Evolutionary conservation across 2,113 vertebrate species (phyloP), one percentile per base, ranked within the genome.

Genomic region (Gymnogyps californianus): DNA sequence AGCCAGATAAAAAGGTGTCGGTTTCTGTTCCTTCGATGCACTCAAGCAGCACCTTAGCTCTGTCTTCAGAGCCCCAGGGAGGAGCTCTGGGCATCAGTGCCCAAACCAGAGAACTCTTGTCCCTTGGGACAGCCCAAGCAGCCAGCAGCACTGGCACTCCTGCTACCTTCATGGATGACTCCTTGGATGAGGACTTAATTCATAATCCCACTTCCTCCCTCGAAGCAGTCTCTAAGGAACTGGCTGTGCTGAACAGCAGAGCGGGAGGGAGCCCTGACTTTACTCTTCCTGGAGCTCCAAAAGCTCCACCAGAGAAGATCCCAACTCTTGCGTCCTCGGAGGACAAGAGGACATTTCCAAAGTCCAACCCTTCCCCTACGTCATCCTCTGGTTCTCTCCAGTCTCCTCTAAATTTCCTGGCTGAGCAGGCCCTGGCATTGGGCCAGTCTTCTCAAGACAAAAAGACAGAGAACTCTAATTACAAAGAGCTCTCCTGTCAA

Each of bases 381-480:
- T 55, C 97, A 22, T 90, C 97, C 65, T 85, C 97, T n/a, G 93
- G 95, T 52, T 96, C 98, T 20, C 95, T 98, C n/a, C 98, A 98
- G 78, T 98, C 98, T 44, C 98, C 98, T 29, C 98, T 98, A 16
- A 98, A 97, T 89, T 98, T 98, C 89, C 90, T 98, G 87, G 98
- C 98, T 25, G 98, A 99, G 79, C 98, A 99, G 96, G 98, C 98
- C 47, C 90, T 98, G 58, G 97, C 97, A 0, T 87, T 98, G 80
- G 98, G 98, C 57, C 98, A 98, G 76, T 91, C 98, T 83, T 97
- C 98, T 94, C 98, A 98, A 95, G 98, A 99, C 83, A 98, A 98
- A 87, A 99, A 98, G 93, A 2, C 93, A 7, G 98, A 98, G 80
- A 97, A 88, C 93, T 97, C 97, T 57, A 94, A 93, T 93, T 98